phyloP scores from a whole-genome alignment of 2,888 invertebrate genomes.

The Aphrophora alni region DNA sequence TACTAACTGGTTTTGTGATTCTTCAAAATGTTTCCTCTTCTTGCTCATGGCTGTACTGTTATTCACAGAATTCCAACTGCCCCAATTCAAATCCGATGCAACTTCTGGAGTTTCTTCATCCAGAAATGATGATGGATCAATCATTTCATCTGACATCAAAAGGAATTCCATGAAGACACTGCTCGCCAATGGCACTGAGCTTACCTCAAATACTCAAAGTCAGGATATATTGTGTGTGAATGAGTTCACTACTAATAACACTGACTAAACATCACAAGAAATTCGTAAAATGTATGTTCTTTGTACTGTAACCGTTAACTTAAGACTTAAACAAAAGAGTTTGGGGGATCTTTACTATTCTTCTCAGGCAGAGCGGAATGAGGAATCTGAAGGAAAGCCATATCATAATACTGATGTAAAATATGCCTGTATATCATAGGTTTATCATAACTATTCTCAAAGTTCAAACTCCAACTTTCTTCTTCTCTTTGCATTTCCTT shows the following conservation, averaged over 20 bases:
- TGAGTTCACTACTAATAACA: neutral
- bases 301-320: neutral
- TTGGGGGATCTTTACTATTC: conserved; percentile 52
- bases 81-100: conserved; percentile 12
- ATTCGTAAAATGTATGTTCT: neutral
- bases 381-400: conserved; percentile 51
- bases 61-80: neutral
- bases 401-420: conserved; percentile 45
- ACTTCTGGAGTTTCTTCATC: conserved; percentile 13
- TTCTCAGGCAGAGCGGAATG: conserved; percentile 52
- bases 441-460: conserved; percentile 11
- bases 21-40: conserved; percentile 9
- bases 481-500: conserved; percentile 27
- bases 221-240: too few species aligned
- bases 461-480: conserved; percentile 17
- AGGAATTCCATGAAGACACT: conserved; percentile 36
- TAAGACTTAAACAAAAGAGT: conserved; percentile 28
- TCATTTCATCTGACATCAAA: conserved; percentile 38
- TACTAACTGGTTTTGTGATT: neutral
- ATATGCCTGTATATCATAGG: conserved; percentile 21
- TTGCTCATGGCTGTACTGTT: neutral
- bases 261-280: neutral
- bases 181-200: neutral
- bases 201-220: neutral
- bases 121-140: conserved; percentile 33